phyloP scores from a whole-genome alignment of 2,113 vertebrate species.

The Callocephalon fimbriatum region DNA sequence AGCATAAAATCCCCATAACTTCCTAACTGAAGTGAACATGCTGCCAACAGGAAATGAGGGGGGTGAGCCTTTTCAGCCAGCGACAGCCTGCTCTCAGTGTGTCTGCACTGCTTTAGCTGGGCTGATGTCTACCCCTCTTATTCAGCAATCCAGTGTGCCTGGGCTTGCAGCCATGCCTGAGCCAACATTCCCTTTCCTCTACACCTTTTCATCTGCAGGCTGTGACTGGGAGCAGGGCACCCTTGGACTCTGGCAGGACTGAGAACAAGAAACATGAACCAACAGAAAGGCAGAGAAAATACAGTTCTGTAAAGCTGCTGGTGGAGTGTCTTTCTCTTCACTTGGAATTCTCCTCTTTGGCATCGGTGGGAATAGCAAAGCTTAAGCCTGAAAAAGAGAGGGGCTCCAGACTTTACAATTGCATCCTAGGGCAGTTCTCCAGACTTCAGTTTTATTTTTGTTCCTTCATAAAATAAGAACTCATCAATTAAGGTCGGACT shows the following conservation, averaged over 20 bases:
- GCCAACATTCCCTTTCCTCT: neutral
- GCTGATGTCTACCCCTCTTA: neutral
- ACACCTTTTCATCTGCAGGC: neutral
- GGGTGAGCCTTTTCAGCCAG: accelerated
- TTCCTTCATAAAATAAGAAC: neutral
- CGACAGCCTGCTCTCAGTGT: neutral
- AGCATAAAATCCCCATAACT: neutral
- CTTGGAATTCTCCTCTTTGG: neutral
- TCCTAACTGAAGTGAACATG: neutral
- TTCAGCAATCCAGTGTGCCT: neutral
- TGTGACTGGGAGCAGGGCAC: neutral
- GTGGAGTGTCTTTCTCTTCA: neutral
- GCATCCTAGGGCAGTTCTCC: neutral
- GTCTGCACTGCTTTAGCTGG: accelerated
- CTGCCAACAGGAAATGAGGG: neutral
- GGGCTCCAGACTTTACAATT: neutral
- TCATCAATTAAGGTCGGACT: neutral
- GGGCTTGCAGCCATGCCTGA: neutral
- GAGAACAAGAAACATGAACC: neutral
- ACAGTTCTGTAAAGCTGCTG: neutral
- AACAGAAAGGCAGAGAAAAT: neutral
- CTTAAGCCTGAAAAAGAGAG: neutral
- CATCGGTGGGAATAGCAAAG: neutral
- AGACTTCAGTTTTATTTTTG: neutral
- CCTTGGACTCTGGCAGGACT: neutral